Percentiles rank a stretch among this genome's conserved stretches.
Conservation (phyloP, 2,797 vertebrate species). For the Mormyrops boulengeri region DNA sequence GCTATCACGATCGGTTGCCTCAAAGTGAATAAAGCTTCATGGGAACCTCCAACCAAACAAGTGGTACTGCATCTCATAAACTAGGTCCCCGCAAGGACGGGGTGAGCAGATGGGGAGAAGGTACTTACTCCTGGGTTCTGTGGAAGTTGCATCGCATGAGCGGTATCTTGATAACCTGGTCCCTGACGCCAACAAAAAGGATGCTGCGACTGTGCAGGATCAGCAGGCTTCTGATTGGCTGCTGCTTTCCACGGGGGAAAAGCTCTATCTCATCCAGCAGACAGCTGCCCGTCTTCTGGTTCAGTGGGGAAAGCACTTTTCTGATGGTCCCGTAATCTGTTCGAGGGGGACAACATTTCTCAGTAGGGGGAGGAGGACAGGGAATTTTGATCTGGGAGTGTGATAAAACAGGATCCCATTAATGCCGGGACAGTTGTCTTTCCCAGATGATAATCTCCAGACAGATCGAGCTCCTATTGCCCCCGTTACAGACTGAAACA, state of each 20-base stretch:
- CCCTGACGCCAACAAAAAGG: slow-evolving; percentile 84
- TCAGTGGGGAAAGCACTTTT: slow-evolving; percentile 87
- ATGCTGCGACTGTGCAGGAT: slow-evolving; percentile 89
- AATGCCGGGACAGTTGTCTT: slow-evolving; percentile 21
- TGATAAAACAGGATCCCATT: slow-evolving; percentile 27
- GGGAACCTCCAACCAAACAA: background rate
- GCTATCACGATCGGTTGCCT: background rate
- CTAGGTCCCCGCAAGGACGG: background rate
- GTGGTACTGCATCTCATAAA: background rate
- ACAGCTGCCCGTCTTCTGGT: slow-evolving; percentile 77
- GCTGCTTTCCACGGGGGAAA: slow-evolving; percentile 69
- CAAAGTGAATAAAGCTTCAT: background rate
- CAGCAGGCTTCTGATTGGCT: slow-evolving; percentile 81
- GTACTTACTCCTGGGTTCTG: slow-evolving; percentile 78
- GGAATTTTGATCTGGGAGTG: slow-evolving; percentile 5
- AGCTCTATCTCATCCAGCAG: slow-evolving; percentile 90
- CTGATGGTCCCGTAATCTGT: slow-evolving; percentile 92
- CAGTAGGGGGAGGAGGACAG: slow-evolving; percentile 28
- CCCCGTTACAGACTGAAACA: slow-evolving; percentile 23
- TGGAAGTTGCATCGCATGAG: slow-evolving; percentile 90
- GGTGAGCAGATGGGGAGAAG: background rate
- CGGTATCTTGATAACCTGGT: slow-evolving; percentile 87
- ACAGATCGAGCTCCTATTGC: slow-evolving; percentile 18
- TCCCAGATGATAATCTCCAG: slow-evolving; percentile 21
- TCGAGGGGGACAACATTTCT: slow-evolving; percentile 19